phyloP scores from a whole-genome alignment of 2,113 vertebrate species.

The Poeciliopsis prolifica region DNA sequence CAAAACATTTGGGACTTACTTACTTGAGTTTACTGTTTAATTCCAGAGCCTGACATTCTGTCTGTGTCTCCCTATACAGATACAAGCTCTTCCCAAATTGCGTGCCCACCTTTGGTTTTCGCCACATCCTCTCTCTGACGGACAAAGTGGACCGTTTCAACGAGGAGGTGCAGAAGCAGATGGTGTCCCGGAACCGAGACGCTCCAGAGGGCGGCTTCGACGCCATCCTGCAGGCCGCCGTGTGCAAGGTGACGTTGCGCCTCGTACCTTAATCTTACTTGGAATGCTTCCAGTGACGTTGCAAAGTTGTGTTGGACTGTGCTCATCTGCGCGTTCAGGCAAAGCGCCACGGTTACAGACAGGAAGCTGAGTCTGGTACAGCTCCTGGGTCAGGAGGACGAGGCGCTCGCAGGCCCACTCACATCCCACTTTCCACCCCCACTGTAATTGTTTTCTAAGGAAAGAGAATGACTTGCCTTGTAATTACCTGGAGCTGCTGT shows the following conservation, averaged over 20 bases:
- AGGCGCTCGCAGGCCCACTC: constrained; percentile 30
- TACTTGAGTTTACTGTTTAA: too few relatives aligned
- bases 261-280: not conserved
- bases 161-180: constrained; percentile 93
- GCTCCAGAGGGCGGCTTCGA: constrained; percentile 96
- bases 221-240: constrained; percentile 93
- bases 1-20: too few relatives aligned
- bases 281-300: not conserved
- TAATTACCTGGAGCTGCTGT: constrained; percentile 54
- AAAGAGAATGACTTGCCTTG: constrained; percentile 51
- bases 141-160: constrained; percentile 95
- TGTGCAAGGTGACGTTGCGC: constrained; percentile 87
- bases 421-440: constrained; percentile 14
- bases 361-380: constrained; percentile 57
- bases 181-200: constrained; percentile 94
- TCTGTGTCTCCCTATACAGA: constrained; percentile 63
- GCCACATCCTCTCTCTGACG: constrained; percentile 92
- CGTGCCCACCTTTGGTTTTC: constrained; percentile 94
- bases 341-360: constrained; percentile 35
- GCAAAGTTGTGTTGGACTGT: not conserved
- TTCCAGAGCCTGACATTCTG: too few relatives aligned
- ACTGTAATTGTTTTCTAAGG: constrained; percentile 49
- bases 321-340: constrained; percentile 50
- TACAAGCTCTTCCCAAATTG: constrained; percentile 94
- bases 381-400: constrained; percentile 64